Conservation (phyloP, 2,888 invertebrate genomes). For the Acrobasis consociella region DNA sequence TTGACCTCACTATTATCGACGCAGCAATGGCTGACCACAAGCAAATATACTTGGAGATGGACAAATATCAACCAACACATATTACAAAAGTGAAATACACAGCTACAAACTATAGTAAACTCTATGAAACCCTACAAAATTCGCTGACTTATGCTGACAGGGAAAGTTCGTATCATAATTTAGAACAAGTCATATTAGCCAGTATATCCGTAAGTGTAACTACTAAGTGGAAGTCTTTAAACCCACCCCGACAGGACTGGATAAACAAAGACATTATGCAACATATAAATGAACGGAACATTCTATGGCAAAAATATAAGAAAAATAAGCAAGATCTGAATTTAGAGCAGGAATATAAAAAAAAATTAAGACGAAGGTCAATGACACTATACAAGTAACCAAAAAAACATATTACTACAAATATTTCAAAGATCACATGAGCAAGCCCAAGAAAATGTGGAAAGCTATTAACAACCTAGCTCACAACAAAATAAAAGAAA, state of each 20-base stretch:
- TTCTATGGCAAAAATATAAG: background rate
- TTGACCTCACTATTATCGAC: background rate
- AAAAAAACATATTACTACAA: too few relatives aligned
- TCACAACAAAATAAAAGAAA: too few relatives aligned
- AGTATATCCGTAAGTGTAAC: background rate
- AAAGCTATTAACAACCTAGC: too few relatives aligned
- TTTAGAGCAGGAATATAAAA: background rate
- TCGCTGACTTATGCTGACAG: too few relatives aligned
- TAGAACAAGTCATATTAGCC: background rate
- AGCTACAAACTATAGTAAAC: background rate
- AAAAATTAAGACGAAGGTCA: background rate
- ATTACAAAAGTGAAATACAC: background rate
- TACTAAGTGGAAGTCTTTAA: background rate
- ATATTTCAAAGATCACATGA: too few relatives aligned
- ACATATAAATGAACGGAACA: background rate
- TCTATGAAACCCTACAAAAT: background rate
- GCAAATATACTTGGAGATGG: slow-evolving; percentile 1
- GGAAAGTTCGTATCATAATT: background rate
- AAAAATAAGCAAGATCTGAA: background rate
- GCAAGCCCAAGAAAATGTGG: too few relatives aligned
- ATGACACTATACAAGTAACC: too few relatives aligned
- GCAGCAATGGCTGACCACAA: slow-evolving; percentile 3
- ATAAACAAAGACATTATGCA: background rate
- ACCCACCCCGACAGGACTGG: slow-evolving; percentile 1
- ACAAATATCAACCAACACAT: background rate